Evolutionary conservation across 2,888 invertebrate species (phyloP).

Genomic region (Caenorhabditis sp.): DNA sequence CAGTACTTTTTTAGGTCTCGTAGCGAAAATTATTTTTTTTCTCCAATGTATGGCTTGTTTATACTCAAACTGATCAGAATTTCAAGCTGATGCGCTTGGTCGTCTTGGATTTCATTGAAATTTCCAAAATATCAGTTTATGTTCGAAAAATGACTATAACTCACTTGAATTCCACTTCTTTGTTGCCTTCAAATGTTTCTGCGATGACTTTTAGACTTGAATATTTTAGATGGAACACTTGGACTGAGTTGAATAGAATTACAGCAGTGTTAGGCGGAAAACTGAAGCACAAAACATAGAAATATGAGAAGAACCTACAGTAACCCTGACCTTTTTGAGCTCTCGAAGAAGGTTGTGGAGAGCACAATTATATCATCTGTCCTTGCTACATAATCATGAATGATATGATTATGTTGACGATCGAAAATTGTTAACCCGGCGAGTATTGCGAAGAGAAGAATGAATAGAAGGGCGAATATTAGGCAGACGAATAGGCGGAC

Average conservation of each 20-base stretch:
- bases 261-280: constrained; percentile 60
- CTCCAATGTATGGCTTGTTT: no score
- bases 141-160: not conserved
- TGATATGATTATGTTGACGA: constrained; percentile 50
- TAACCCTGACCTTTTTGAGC: constrained; percentile 31
- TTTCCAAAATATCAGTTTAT: not conserved
- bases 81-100: no score
- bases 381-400: constrained; percentile 45
- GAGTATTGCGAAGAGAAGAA: constrained; percentile 23
- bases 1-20: no score
- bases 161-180: constrained; percentile 18
- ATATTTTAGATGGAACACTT: constrained; percentile 54
- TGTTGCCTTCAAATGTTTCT: constrained; percentile 28
- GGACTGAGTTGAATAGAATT: constrained; percentile 62
- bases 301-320: no score
- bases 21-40: no score
- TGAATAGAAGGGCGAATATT: constrained; percentile 18
- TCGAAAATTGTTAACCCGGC: constrained; percentile 49
- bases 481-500: constrained; percentile 28
- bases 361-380: constrained; percentile 46
- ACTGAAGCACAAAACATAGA: constrained; percentile 10
- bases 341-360: constrained; percentile 44
- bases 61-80: no score
- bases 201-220: constrained; percentile 24
- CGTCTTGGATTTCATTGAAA: no score